These are phyloP conservation scores for Coelinius sp. DNA, from an alignment of 2,888 invertebrate genomes.

Conservation along the genomic window DNA sequence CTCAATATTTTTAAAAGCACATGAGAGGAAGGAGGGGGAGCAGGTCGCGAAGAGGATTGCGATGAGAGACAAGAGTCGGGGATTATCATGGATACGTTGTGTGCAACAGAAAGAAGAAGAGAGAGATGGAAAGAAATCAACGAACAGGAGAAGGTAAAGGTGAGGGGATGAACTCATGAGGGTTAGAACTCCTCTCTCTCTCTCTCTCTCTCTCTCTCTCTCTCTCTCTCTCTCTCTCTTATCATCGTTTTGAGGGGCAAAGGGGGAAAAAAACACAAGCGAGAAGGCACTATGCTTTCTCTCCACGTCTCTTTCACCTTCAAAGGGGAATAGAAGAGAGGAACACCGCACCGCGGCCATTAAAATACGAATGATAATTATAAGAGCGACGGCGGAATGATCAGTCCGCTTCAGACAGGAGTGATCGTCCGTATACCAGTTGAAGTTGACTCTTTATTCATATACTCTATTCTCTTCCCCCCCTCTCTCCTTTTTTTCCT, in stretches of 20 bases:
- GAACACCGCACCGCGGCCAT: slow-evolving; percentile 59
- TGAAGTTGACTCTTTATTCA: slow-evolving; percentile 10
- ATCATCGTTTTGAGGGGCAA: neutral
- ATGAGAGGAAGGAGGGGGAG: slow-evolving; percentile 46
- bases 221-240: neutral
- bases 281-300: neutral
- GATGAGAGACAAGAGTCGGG: slow-evolving; percentile 8
- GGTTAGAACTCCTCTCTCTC: slow-evolving; percentile 24
- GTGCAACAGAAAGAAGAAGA: slow-evolving; percentile 39
- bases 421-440: slow-evolving; percentile 21
- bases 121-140: slow-evolving; percentile 44
- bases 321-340: slow-evolving; percentile 30
- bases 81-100: neutral
- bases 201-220: neutral
- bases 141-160: slow-evolving; percentile 42
- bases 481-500: slow-evolving; percentile 3
- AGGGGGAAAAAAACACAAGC: neutral
- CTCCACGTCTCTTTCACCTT: slow-evolving; percentile 45
- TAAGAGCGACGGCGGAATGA: slow-evolving; percentile 68
- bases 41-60: slow-evolving; percentile 41
- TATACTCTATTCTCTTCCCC: slow-evolving; percentile 15
- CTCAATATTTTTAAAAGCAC: slow-evolving; percentile 71
- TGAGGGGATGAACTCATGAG: slow-evolving; percentile 54
- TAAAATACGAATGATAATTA: slow-evolving; percentile 71
- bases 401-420: slow-evolving; percentile 32